Percentiles rank a stretch among this genome's conserved stretches.
Evolutionary conservation across 2,888 invertebrate species (phyloP).

Genomic region (Callosobruchus maculatus): DNA sequence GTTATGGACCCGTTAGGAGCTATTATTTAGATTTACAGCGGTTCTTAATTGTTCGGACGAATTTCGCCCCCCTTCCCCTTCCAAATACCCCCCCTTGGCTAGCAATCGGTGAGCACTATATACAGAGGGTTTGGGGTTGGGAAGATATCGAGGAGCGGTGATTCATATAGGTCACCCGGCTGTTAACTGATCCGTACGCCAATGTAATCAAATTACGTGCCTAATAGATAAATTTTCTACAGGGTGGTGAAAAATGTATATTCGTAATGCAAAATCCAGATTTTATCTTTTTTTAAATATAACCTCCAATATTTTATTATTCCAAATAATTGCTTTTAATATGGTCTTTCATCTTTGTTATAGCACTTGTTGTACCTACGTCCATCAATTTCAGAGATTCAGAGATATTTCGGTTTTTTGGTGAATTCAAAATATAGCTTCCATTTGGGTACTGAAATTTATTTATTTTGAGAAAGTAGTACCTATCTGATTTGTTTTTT

Average conservation of each 20-base stretch:
- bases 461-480: too few species aligned
- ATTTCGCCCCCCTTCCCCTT: slow-evolving; percentile 29
- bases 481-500: too few species aligned
- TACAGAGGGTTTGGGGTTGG: background rate
- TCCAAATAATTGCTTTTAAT: too few species aligned
- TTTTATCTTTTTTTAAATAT: too few species aligned
- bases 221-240: background rate
- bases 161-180: background rate
- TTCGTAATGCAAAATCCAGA: too few species aligned
- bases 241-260: background rate
- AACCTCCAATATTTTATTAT: too few species aligned
- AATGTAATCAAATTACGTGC: background rate
- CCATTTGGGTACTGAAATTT: too few species aligned
- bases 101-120: background rate
- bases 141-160: background rate
- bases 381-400: too few species aligned
- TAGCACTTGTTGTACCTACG: too few species aligned
- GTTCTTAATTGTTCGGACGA: slow-evolving; percentile 41
- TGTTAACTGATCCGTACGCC: background rate
- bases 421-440: too few species aligned
- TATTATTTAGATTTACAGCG: slow-evolving; percentile 44
- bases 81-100: background rate
- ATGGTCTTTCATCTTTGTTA: too few species aligned
- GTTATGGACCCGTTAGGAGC: slow-evolving; percentile 39
- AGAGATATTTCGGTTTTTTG: too few species aligned